These are phyloP conservation scores for Microcebus lehilahytsara DNA, from an alignment of 2,113 vertebrate species.

Conservation along the genomic window DNA sequence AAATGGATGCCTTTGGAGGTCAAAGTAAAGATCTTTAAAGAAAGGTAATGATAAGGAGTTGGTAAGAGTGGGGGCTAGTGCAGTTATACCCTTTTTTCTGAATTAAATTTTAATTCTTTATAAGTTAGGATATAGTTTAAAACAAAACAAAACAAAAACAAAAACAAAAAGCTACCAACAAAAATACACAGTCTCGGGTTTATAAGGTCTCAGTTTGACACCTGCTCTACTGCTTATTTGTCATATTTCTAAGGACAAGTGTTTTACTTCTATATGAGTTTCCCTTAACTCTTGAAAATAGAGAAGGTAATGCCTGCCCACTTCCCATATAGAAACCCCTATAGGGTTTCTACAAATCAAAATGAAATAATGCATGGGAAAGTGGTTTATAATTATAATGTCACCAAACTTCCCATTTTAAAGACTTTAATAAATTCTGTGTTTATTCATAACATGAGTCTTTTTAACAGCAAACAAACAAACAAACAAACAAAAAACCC, in stretches of 20 bases:
- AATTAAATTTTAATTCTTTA: conserved; percentile 18
- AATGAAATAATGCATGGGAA: conserved; percentile 8
- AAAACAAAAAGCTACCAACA: neutral
- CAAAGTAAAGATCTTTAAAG: neutral
- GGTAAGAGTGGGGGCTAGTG: neutral
- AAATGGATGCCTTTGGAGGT: neutral
- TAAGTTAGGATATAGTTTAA: neutral
- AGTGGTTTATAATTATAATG: neutral
- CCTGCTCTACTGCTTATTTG: neutral
- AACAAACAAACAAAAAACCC: too few species aligned
- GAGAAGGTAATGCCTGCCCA: neutral
- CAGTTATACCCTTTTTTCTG: neutral
- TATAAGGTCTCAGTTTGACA: neutral
- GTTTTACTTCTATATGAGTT: neutral
- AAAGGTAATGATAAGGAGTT: neutral
- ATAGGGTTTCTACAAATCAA: neutral
- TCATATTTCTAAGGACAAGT: neutral
- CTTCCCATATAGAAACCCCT: neutral
- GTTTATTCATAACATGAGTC: neutral
- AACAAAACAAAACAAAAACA: neutral
- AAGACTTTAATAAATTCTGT: neutral
- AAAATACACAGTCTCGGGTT: neutral
- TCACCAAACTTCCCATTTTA: neutral
- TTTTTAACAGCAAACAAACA: neutral
- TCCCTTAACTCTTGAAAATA: neutral